Evolutionary conservation across 2,797 vertebrate genomes (phyloP).

Genomic region (Sebastes hubbsi): DNA sequence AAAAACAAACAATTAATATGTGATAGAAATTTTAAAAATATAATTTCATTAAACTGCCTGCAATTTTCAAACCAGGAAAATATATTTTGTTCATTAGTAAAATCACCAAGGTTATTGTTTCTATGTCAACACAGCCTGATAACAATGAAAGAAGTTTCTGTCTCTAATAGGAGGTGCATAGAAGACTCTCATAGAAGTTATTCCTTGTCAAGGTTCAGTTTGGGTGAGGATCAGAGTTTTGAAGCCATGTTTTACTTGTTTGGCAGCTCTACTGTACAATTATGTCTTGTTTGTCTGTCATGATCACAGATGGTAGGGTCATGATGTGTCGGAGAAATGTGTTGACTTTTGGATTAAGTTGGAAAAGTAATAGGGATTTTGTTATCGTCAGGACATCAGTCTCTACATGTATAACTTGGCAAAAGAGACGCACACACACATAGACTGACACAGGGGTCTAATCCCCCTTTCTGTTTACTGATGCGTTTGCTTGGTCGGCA

Average conservation of each 20-base stretch:
- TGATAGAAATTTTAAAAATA: neutral
- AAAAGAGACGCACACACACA: constrained; percentile 14
- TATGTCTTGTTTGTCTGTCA: constrained; percentile 15
- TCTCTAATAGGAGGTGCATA: neutral
- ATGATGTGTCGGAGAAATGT: constrained; percentile 15
- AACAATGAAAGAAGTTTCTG: neutral
- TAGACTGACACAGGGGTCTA: constrained; percentile 38
- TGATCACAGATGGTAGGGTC: neutral
- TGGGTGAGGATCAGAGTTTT: neutral
- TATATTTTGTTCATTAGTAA: neutral
- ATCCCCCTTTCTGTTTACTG: constrained; percentile 73
- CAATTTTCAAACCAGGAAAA: neutral
- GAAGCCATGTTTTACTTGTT: neutral
- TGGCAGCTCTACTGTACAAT: neutral
- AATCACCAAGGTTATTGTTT: neutral
- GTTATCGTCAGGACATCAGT: constrained; percentile 48
- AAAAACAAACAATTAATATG: neutral
- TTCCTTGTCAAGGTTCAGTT: neutral
- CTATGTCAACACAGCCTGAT: neutral
- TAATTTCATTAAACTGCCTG: neutral
- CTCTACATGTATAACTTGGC: constrained; percentile 27
- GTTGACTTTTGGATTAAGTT: constrained; percentile 50
- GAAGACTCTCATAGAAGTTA: neutral
- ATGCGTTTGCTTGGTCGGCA: constrained; percentile 70
- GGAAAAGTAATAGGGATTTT: constrained; percentile 17